phyloP scores from a whole-genome alignment of 2,888 invertebrate species.

The Sympetrum striolatum region DNA sequence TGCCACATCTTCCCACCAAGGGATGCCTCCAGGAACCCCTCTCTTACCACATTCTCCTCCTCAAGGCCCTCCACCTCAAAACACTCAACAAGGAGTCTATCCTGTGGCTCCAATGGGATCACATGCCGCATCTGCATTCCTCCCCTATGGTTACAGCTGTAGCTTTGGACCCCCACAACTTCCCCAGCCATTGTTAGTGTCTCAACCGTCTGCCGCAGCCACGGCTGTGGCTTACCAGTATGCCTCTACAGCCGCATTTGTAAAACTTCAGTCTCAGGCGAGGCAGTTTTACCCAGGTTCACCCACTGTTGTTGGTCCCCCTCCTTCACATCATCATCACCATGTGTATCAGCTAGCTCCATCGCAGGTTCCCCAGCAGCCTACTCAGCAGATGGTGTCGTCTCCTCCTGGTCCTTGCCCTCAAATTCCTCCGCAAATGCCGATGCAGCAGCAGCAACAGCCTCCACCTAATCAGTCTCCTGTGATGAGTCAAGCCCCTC shows the following conservation, averaged over 20 bases:
- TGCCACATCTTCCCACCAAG: constrained; percentile 27
- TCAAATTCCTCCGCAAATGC: constrained; percentile 27
- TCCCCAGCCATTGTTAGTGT: not conserved
- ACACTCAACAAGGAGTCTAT: constrained; percentile 51
- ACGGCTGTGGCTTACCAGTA: constrained; percentile 29
- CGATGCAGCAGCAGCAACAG: constrained; percentile 49
- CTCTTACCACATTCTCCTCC: constrained; percentile 49
- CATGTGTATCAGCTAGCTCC: constrained; percentile 29
- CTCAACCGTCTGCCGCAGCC: constrained; percentile 16
- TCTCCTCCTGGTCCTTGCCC: constrained; percentile 48
- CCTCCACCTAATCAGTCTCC: constrained; percentile 4
- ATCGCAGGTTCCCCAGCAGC: constrained; percentile 49
- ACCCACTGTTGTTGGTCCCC: constrained; percentile 33
- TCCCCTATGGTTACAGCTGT: constrained; percentile 15
- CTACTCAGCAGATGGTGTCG: constrained; percentile 45
- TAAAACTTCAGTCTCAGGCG: constrained; percentile 15
- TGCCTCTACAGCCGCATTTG: constrained; percentile 30
- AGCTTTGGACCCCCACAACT: constrained; percentile 15
- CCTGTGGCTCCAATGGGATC: constrained; percentile 49
- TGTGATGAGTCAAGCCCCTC: not conserved
- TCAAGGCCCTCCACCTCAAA: constrained; percentile 49
- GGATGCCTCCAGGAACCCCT: constrained; percentile 8
- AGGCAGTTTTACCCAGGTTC: constrained; percentile 26
- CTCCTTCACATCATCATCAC: constrained; percentile 29
- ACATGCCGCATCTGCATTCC: constrained; percentile 47